Evolutionary conservation across 1,140 invertebrate genomes (phyloP).

Genomic region (Musca vetustissima): DNA sequence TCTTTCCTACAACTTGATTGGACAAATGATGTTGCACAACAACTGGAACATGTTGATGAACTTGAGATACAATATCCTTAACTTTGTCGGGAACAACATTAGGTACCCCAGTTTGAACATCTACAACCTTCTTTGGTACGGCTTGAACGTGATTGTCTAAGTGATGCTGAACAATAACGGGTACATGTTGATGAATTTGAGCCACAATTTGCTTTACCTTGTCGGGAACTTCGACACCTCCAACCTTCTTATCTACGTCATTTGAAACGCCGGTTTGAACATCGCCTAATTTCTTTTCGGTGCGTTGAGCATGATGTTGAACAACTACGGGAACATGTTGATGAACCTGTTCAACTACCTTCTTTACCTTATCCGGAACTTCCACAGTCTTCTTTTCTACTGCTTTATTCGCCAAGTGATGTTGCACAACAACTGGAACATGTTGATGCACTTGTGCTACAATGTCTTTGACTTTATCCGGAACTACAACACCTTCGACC

Average conservation of each 20-base stretch:
- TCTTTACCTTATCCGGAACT: no score
- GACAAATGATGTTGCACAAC: neutral
- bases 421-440: constrained; percentile 12
- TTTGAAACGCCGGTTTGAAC: neutral
- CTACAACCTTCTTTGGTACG: neutral
- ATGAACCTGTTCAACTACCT: no score
- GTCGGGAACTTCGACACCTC: neutral
- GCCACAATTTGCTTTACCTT: constrained; percentile 8
- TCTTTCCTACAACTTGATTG: neutral
- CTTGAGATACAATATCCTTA: constrained; percentile 13
- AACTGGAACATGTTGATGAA: constrained; percentile 27
- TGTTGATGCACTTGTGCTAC: constrained; percentile 26
- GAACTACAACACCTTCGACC: neutral
- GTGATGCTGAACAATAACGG: constrained; percentile 3
- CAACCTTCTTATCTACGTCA: neutral
- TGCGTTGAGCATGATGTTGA: no score
- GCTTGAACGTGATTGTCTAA: neutral
- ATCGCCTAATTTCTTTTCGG: no score
- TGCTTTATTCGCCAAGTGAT: neutral
- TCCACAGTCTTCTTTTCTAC: no score
- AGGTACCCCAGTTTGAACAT: no score
- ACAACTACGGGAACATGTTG: no score
- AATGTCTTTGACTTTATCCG: neutral
- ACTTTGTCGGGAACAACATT: neutral
- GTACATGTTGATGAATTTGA: constrained; percentile 26